Percentiles rank a stretch among this genome's conserved stretches.
Conservation (phyloP, 2,888 invertebrate genomes). For the Platycheirus rosarum region DNA sequence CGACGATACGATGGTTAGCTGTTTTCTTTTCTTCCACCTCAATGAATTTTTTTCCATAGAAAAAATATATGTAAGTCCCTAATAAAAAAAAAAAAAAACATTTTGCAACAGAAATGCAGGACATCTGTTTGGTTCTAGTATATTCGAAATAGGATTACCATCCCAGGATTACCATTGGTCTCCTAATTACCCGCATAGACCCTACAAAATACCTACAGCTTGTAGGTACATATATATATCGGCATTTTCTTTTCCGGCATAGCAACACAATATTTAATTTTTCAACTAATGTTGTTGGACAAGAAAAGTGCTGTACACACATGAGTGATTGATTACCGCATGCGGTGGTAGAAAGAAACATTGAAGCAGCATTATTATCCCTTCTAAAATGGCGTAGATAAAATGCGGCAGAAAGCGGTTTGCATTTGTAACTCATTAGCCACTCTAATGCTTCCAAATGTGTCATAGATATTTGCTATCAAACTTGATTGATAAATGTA, state of each 20-base stretch:
- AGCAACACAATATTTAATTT: constrained; percentile 8
- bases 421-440: constrained; percentile 37
- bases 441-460: constrained; percentile 15
- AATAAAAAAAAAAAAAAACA: constrained; percentile 18
- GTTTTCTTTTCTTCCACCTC: constrained; percentile 36
- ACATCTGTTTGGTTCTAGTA: constrained; percentile 25
- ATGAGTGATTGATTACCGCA: constrained; percentile 65
- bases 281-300: constrained; percentile 14
- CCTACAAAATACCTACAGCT: neutral
- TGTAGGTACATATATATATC: neutral
- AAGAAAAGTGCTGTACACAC: constrained; percentile 40
- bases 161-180: constrained; percentile 40
- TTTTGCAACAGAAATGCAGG: constrained; percentile 19
- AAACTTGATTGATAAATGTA: constrained; percentile 22
- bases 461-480: constrained; percentile 24
- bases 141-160: constrained; percentile 26
- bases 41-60: constrained; percentile 3
- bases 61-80: too few species aligned
- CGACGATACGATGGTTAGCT: too few species aligned
- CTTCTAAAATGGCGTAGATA: constrained; percentile 37
- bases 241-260: constrained; percentile 29
- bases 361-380: constrained; percentile 18
- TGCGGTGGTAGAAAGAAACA: constrained; percentile 4
- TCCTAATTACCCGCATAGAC: constrained; percentile 52
- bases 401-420: constrained; percentile 11